phyloP scores from a whole-genome alignment of 2,888 invertebrate genomes.

The Fragum fragum region DNA sequence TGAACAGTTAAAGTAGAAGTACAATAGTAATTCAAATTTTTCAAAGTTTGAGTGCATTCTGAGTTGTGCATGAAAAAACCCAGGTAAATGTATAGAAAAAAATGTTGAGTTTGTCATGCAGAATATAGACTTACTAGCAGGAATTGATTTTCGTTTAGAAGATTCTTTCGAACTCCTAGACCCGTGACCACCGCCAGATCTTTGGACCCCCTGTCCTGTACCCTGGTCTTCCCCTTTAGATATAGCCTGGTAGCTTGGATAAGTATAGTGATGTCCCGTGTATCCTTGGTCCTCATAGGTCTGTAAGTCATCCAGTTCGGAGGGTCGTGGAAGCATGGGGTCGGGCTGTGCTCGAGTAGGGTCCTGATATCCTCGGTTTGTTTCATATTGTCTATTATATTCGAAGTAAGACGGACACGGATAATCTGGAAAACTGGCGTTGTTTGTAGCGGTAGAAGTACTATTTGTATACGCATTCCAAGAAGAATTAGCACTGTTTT shows the following conservation, averaged over 20 bases:
- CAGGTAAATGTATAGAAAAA: no score
- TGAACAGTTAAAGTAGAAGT: no score
- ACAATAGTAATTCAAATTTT: no score
- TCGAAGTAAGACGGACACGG: conserved; percentile 40
- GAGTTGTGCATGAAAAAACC: no score
- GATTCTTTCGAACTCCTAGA: neutral
- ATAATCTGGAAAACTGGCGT: conserved; percentile 4
- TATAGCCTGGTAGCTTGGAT: neutral
- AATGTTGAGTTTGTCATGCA: no score
- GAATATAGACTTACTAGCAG: neutral
- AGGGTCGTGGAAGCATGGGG: conserved; percentile 63
- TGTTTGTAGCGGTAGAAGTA: neutral
- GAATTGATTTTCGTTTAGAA: neutral
- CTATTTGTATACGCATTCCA: conserved; percentile 5
- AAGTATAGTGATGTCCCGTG: conserved; percentile 5
- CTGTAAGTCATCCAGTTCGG: conserved; percentile 64
- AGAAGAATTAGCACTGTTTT: neutral
- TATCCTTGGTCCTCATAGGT: conserved; percentile 52
- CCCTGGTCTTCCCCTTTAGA: neutral
- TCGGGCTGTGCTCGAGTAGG: conserved; percentile 38
- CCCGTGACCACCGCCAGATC: neutral
- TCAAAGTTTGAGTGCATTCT: no score
- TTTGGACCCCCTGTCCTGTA: neutral
- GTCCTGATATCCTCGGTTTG: conserved; percentile 20
- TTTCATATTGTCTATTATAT: conserved; percentile 44